Evolutionary conservation across 2,888 invertebrate species (phyloP), one percentile per base, ranked within the genome.

Genomic region (Noctua janthina): DNA sequence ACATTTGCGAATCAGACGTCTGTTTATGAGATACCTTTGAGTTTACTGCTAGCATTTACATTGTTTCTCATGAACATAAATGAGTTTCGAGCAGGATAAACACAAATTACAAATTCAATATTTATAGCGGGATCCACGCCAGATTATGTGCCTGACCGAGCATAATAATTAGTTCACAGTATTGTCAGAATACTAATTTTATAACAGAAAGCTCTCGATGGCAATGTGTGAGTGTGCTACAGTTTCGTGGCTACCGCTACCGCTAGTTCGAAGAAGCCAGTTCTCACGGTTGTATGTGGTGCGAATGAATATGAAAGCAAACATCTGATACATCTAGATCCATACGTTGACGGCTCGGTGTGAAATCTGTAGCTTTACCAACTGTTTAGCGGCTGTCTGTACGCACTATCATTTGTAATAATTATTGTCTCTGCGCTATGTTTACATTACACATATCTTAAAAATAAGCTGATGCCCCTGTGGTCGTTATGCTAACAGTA

Each of bases 361-460:
- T 96, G 97, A 97, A 97, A 96, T 96, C 95, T 97, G 95, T 96
- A 96, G 95, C 96, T 96, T 96, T 96, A 96, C 97, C 94, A 94
- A 96, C 96, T 96, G 95, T 96, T 97, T 97, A 97, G 96, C 96
- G 93, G 95, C 89, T 93, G 93, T 87, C 91, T 92, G 94, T 95
- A 95, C 96, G 94, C 94, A 94, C 95, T 96, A 96, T 96, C 96
- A 96, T 96, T 96, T 96, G 96, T 96, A 96, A 96, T 96, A 96
- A 96, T 97, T 97, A 96, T 96, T 96, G 96, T 96, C 96, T 96
- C 94, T 91, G 92, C 95, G 96, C 94, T 95, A 96, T 96, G 94
- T 97, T 97, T 95, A 93, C 94, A 93, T 93, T 93, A 94, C 94
- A 92, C 92, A 93, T 94, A 92, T 92, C 93, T 95, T 94, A 91